Evolutionary conservation across 2,888 invertebrate genomes (phyloP), one percentile per base, ranked within the genome.

Genomic region (Entomobrya proxima): DNA sequence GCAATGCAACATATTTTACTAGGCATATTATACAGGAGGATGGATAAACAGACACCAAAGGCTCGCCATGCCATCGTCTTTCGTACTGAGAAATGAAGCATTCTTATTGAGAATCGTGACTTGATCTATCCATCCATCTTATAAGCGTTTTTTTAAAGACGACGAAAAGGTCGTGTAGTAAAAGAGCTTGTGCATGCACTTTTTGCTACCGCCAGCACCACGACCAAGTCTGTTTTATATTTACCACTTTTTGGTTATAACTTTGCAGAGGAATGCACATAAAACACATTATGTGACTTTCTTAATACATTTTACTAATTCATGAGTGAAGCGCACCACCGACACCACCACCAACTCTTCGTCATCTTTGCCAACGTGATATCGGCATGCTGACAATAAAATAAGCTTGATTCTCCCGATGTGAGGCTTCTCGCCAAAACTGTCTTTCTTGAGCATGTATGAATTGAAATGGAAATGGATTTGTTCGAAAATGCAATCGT

Each of bases 101-200:
- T 89, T 89, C 88, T 89, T 89, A 89, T 89, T 88, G 88, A 89
- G 88, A 89, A 89, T 89, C 89, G 89, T 89, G 89, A 89, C 89
- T 89, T 87, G 89, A 89, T 89, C 88, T 87, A 64, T 84, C 77
- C 84, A 52, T 83, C 32, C 27, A 64, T 79, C 50, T 79, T 44
- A 13, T 30, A 47, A 21, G 55, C 21, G 11, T 52, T 52, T 75
- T 35, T 55, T 40, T 7, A 35, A 75, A 72, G 72, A 50, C 37
- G 67, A 67, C 44, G 47, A 72, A 72, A 24, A 72, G 72, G 72
- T 50, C 44, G 72, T 50, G 9, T 11, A 21, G 40, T 67, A 67
- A 67, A 67, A 67, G 21, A n/a, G 9, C 27, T 61, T 9, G 11
- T 61, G n/a, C 61, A 58, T 21, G 1, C n/a, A 44, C 44, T 15